Evolutionary conservation across 1,140 invertebrate species (phyloP).

Genomic region (Limonius californicus): DNA sequence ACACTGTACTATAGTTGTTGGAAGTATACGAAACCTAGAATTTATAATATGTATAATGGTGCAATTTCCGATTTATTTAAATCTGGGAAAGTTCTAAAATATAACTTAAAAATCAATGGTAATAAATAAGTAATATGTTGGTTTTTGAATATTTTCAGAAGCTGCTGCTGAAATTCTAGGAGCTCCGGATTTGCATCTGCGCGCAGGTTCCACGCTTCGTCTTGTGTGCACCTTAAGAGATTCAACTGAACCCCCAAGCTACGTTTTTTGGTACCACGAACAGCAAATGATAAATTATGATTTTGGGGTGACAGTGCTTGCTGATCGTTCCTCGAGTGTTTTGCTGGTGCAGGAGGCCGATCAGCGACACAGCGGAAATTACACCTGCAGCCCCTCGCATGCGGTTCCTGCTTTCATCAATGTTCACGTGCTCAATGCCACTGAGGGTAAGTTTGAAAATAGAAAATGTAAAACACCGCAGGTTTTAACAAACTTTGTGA

Average conservation of each 20-base stretch:
- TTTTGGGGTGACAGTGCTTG: constrained; percentile 47
- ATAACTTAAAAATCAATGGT: too few relatives aligned
- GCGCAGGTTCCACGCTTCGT: constrained; percentile 66
- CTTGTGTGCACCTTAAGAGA: constrained; percentile 67
- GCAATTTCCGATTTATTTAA: too few relatives aligned
- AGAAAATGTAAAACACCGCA: neutral
- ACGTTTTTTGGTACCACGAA: constrained; percentile 77
- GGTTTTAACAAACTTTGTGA: neutral
- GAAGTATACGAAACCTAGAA: too few relatives aligned
- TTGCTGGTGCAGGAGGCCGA: constrained; percentile 55
- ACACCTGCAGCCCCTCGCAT: constrained; percentile 67
- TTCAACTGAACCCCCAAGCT: constrained; percentile 67
- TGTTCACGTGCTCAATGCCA: constrained; percentile 59
- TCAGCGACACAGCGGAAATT: constrained; percentile 57
- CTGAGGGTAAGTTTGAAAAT: constrained; percentile 37
- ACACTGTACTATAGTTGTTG: too few relatives aligned
- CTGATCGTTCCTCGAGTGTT: constrained; percentile 50
- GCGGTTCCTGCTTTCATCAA: constrained; percentile 61
- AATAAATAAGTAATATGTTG: too few relatives aligned
- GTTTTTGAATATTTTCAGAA: constrained; percentile 49
- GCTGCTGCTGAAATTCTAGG: constrained; percentile 70
- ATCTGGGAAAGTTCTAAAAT: too few relatives aligned
- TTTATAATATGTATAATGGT: too few relatives aligned
- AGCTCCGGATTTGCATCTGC: constrained; percentile 70
- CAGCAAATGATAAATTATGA: constrained; percentile 72